Base-by-base conservation (phyloP, 2,797 vertebrate species). In the Emys orbicularis region DNA sequence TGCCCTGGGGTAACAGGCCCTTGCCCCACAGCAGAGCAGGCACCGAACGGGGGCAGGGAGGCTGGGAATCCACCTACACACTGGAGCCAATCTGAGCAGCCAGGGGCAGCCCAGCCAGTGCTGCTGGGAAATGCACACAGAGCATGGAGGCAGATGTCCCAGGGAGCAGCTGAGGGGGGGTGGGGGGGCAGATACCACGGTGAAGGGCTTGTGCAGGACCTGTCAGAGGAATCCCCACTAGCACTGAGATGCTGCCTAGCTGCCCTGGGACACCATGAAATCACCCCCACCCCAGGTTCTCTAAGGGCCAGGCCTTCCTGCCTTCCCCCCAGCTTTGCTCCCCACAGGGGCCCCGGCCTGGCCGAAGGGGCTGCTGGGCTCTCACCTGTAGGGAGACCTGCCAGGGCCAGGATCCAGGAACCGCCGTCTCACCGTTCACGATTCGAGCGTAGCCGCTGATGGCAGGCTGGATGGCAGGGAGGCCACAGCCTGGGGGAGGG, bases 321-420 rank as follows among this genome's bases (percentile, higher is more conserved):
- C 19, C 13, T 7, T 44, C 53, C 8, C 34, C 10, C 34, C 57
- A 31, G 57, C n/a, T 41, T n/a, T n/a, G 65, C 10, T 72, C 19
- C 5, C 65, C 19, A 5, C 3, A 10, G 9, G 68, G 12, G 5
- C 13, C 82, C 59, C 3, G 3, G 2, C 6, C 29, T 23, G 44
- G 7, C 1, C 11, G 9, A 77, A 31, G 5, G 4, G 10, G 50
- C 23, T 54, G 8, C 3, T 9, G 21, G 68, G 16, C 23, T 23
- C 91, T 94, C 80, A 99, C 99, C 99, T 99, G 99, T 50, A 99
- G 98, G 6, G 99, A 99, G 74, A 99, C 99, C 97, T 99, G 99
- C 99, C 99, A 99, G 2, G 99, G 99, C 99, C 99, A 99, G 11
- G 99, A 99, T 2, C 99, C 99, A 7, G 99, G 96, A 89, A 99